Evolutionary conservation across 2,113 vertebrate species (phyloP).

Genomic region (Strix aluco): DNA sequence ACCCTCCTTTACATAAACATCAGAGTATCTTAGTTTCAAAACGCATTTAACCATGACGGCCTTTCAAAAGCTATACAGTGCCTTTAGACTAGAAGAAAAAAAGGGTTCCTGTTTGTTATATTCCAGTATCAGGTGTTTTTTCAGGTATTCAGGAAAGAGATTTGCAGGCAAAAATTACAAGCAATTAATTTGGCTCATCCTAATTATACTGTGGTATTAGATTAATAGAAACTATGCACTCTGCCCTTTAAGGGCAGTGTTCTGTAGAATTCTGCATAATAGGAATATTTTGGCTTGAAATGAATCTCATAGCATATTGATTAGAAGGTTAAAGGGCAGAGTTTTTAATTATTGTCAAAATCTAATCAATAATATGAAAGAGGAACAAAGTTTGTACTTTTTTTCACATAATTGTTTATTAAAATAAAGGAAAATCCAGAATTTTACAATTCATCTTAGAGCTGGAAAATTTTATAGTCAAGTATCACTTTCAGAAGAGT

Average conservation of each 20-base stretch:
- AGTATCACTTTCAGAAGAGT: background rate
- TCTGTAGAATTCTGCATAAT: background rate
- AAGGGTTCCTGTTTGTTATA: background rate
- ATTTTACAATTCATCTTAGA: background rate
- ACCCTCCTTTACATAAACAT: background rate
- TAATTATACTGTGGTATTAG: background rate
- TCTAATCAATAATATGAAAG: background rate
- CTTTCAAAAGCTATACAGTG: background rate
- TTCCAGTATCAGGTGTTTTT: background rate
- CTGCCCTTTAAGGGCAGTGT: background rate
- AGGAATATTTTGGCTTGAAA: background rate
- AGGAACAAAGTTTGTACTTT: background rate
- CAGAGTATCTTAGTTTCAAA: background rate
- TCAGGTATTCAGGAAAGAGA: background rate
- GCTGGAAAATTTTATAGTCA: background rate
- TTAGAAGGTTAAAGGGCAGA: background rate
- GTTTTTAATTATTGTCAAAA: background rate
- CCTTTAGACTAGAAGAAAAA: background rate
- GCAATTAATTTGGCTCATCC: background rate
- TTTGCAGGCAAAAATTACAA: background rate
- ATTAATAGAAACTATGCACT: background rate
- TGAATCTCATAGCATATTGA: background rate
- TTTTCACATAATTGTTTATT: slow-evolving; percentile 13
- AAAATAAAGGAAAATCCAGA: background rate
- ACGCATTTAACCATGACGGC: background rate